These are phyloP conservation scores for Lymantria dispar DNA, from an alignment of 2,888 invertebrate species.

Conservation along the genomic window DNA sequence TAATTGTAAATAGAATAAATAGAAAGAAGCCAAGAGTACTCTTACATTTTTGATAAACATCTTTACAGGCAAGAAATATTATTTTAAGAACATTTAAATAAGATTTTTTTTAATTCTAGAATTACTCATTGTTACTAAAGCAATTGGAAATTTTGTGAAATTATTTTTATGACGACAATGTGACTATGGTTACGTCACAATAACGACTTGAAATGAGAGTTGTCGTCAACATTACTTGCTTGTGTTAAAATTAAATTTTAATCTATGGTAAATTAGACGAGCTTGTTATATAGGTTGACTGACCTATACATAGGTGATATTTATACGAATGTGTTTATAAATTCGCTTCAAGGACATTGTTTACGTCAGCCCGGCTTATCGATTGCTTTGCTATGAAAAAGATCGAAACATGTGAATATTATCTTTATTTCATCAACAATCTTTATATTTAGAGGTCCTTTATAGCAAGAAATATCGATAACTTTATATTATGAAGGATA, in stretches of 20 bases:
- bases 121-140: too few species aligned
- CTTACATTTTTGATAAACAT: too few species aligned
- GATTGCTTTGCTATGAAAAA: conserved; percentile 38
- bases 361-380: conserved; percentile 67
- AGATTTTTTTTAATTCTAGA: too few species aligned
- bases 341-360: conserved; percentile 70
- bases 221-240: too few species aligned
- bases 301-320: conserved; percentile 62
- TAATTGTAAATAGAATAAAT: too few species aligned
- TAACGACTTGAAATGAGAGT: too few species aligned
- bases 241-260: background rate
- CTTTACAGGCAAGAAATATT: too few species aligned
- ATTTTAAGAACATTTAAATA: too few species aligned
- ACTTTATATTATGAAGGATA: conserved; percentile 5
- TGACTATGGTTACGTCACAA: too few species aligned
- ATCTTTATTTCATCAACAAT: conserved; percentile 38
- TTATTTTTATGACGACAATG: too few species aligned
- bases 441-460: conserved; percentile 39
- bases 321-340: conserved; percentile 74
- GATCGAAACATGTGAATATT: conserved; percentile 33
- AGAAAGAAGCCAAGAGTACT: too few species aligned
- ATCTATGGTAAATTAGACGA: background rate
- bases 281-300: conserved; percentile 54
- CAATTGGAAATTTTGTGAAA: too few species aligned
- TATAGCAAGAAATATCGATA: conserved; percentile 40